Base-by-base conservation (phyloP, 2,113 vertebrate species). In the Anhinga anhinga region DNA sequence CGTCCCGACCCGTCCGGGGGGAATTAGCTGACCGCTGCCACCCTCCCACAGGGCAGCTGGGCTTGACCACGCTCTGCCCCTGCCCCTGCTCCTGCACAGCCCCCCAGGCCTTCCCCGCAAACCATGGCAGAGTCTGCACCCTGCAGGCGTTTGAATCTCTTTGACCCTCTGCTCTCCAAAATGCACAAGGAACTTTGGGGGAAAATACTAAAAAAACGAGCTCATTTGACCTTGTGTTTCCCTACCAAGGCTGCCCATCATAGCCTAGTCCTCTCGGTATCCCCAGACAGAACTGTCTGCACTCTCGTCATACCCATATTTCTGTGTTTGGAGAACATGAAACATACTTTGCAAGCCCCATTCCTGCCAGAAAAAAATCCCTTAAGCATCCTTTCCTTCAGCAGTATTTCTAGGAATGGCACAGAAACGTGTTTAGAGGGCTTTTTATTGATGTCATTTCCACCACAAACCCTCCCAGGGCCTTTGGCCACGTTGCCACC, bases 321-420 rank as follows among this genome's bases (percentile, higher is more conserved):
- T 47, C 56, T 36, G 50, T 50, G n/a, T 15, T 36, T 62, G 40
- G 17, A 14, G 32, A 78, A 71, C 67, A 78, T 5, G 5, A 52
- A 83, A 63, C 42, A 13, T 17, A 9, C 50, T 56, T 44, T 71
- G n/a, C 38, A 55, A 83, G 61, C 40, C 66, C 50, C 38, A 10
- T 49, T 73, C 65, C 62, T 66, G 61, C 53, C 86, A 88, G 72
- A 94, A 59, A 73, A 73, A 85, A 82, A 87, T 79, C 82, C 89
- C 65, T 72, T 74, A 36, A 59, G 26, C 52, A 26, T 18, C 44
- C 42, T 55, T 61, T 69, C 52, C 62, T 86, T 19, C 58, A 38
- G 50, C 1, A 0, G 4, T 2, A 11, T 49, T 77, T 56, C 84
- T 16, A 90, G 84, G 78, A 65, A 69, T 7, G 29, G 40, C 81